phyloP scores from a whole-genome alignment of 2,113 vertebrate genomes.

The Dicerorhinus sumatrensis region DNA sequence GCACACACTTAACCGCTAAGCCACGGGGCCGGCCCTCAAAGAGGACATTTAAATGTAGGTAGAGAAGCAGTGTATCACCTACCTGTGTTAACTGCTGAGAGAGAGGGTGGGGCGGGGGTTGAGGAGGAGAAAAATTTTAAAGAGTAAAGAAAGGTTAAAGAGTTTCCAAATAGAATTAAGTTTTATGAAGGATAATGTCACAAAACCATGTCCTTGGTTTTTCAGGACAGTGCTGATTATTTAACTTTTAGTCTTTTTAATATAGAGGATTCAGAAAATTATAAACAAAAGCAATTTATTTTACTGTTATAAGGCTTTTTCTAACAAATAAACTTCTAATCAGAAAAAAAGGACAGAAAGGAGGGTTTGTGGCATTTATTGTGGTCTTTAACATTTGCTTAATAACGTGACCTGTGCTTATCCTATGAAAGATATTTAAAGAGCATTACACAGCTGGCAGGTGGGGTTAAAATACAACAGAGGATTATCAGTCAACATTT shows the following conservation, averaged over 20 bases:
- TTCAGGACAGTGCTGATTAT: background rate
- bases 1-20: too few relatives aligned
- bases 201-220: background rate
- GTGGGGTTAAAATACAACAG: slow-evolving; percentile 72
- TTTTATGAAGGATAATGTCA: background rate
- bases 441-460: background rate
- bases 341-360: background rate
- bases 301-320: slow-evolving; percentile 14
- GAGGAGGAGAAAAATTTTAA: background rate
- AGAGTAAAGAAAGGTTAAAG: background rate
- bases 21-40: too few relatives aligned
- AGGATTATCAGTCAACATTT: slow-evolving; percentile 28
- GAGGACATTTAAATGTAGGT: background rate
- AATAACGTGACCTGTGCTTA: background rate
- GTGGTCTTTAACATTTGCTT: background rate
- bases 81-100: background rate
- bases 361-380: slow-evolving; percentile 38
- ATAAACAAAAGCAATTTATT: slow-evolving; percentile 27
- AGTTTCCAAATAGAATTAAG: slow-evolving; percentile 36
- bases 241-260: slow-evolving; percentile 23
- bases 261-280: background rate
- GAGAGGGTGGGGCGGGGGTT: background rate
- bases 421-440: background rate
- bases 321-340: background rate
- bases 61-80: background rate